phyloP scores from a whole-genome alignment of 2,888 invertebrate genomes.

The Ochropleura plecta region DNA sequence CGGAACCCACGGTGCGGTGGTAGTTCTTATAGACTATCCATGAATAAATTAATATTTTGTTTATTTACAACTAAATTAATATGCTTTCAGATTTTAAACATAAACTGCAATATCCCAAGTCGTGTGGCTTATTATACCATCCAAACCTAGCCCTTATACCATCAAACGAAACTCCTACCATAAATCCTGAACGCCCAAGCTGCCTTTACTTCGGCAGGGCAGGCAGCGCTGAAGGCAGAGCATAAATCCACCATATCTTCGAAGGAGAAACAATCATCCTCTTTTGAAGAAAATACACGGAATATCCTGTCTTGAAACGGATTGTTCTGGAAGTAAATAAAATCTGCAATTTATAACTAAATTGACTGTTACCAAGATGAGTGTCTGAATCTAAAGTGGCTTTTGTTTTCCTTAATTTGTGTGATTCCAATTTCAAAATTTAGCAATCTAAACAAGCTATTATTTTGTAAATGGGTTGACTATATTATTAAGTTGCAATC shows the following conservation, averaged over 20 bases:
- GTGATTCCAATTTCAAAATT: not conserved
- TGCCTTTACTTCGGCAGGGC: conserved; percentile 93
- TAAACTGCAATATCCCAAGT: not conserved
- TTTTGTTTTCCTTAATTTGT: not conserved
- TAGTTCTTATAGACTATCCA: not conserved
- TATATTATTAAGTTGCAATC: not conserved
- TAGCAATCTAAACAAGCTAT: too few relatives aligned
- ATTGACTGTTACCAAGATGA: not conserved
- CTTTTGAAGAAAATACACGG: conserved; percentile 93
- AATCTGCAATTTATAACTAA: not conserved
- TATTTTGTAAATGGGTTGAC: not conserved
- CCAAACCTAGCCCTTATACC: not conserved
- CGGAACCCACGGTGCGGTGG: too few relatives aligned
- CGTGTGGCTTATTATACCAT: not conserved
- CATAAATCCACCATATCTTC: conserved; percentile 95
- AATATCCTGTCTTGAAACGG: conserved; percentile 94
- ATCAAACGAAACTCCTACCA: conserved; percentile 85
- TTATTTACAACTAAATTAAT: not conserved
- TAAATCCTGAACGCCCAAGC: conserved; percentile 95
- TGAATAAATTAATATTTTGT: not conserved
- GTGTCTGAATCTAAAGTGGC: not conserved
- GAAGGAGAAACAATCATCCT: conserved; percentile 93
- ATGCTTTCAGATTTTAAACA: conserved; percentile 34
- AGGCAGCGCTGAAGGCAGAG: conserved; percentile 93
- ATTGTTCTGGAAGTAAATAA: conserved; percentile 91